Evolutionary conservation across 2,797 vertebrate genomes (phyloP), one percentile per base, ranked within the genome.

Genomic region (Picus viridis): DNA sequence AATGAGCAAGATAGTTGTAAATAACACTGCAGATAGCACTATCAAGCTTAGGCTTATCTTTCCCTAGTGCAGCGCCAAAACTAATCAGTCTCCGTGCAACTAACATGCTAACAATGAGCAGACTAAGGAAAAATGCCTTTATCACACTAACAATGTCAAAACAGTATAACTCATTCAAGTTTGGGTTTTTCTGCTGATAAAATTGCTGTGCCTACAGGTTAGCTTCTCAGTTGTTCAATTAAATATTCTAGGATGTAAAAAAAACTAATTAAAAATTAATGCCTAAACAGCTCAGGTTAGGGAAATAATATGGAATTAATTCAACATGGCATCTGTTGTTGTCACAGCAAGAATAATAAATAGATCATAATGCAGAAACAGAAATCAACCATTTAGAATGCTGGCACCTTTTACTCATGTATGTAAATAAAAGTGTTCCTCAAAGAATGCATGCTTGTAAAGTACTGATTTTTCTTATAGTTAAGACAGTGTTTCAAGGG

Each of bases 131-230:
- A 72, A 86, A 68, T 3, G 22, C 53, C 77, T 95, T 95, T 84
- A 90, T 82, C 26, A 58, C 51, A 80, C 56, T 91, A 77, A 75
- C 49, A 71, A 26, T 74, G 86, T 84, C 73, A 86, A 92, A 90
- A 68, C 26, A 59, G 34, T 59, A 70, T 79, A 93, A 88, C 43
- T 91, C 57, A 91, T 88, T 93, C 62, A 90, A 93, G 9, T 49
- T 49, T 49, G 41, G 47, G 20, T 5, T 49, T 49, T 23, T 49
- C 12, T 95, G 68, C 41, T 86, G 74, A 82, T 91, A 89, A 91
- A 95, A 88, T 67, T 78, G 9, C 54, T 76, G 8, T 71, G 30
- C 86, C 88, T 87, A 89, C 16, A 45, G 74, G 78, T 34, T 80
- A 64, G 30, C 15, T 85, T 93, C 29, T 90, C 47, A 85, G 58